Conservation (phyloP, 1,140 invertebrate species). For the Sipha flava region DNA sequence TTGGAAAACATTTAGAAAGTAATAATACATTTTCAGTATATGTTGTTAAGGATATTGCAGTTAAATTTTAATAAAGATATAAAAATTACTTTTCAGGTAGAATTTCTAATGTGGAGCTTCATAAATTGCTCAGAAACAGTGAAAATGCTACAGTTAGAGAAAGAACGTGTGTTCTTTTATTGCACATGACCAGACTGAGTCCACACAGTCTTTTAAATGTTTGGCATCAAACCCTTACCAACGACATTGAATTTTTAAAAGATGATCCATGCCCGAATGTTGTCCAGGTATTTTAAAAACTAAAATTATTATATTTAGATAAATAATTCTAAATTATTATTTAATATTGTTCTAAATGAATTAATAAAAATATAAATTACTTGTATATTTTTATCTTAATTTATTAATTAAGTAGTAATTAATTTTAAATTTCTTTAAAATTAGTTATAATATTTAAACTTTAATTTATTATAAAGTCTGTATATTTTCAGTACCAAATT, state of each 20-base stretch:
- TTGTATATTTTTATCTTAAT: too few relatives aligned
- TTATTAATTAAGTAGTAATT: too few relatives aligned
- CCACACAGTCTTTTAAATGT: neutral
- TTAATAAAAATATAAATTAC: neutral
- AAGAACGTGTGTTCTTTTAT: slow-evolving; percentile 20
- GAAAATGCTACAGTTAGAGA: neutral
- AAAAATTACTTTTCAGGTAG: neutral
- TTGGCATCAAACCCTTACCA: slow-evolving; percentile 27
- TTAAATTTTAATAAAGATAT: neutral
- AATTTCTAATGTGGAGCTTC: slow-evolving; percentile 15
- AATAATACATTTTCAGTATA: neutral
- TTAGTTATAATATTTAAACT: too few relatives aligned
- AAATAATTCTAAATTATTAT: neutral
- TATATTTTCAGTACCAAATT: too few relatives aligned
- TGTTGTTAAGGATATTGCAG: too few relatives aligned
- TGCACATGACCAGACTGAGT: slow-evolving; percentile 5
- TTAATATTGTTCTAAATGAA: too few relatives aligned
- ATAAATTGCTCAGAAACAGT: slow-evolving; percentile 10
- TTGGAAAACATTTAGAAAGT: slow-evolving; percentile 11
- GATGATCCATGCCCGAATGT: slow-evolving; percentile 1
- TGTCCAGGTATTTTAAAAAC: neutral
- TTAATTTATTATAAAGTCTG: too few relatives aligned
- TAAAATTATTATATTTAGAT: neutral
- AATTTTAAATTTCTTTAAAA: too few relatives aligned
- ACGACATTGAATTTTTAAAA: slow-evolving; percentile 18